Conservation (phyloP, 2,797 vertebrate genomes). For the Aphelocoma californica region DNA sequence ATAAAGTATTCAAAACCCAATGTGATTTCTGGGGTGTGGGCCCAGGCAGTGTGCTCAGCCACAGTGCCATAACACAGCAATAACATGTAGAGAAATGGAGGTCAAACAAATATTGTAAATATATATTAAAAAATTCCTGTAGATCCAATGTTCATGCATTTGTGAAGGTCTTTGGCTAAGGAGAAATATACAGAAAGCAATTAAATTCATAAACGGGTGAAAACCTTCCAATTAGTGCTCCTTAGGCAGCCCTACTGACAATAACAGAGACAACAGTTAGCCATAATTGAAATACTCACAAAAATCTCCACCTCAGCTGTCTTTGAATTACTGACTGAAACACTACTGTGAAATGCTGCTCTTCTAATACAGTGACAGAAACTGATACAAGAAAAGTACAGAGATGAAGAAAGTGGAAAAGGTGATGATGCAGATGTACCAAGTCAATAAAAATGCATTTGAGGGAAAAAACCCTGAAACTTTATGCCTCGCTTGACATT, state of each 20-base stretch:
- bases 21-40: rapidly evolving
- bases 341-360: neutral
- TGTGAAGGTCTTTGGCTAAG: neutral
- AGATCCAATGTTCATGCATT: neutral
- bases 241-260: neutral
- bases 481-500: neutral
- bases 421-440: neutral
- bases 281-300: conserved; percentile 20
- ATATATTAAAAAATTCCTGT: neutral
- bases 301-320: conserved; percentile 16
- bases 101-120: neutral
- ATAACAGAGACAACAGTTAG: neutral
- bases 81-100: neutral
- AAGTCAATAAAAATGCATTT: neutral
- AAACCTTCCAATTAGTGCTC: conserved; percentile 14
- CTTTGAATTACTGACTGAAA: conserved; percentile 30
- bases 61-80: rapidly evolving
- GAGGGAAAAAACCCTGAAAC: neutral
- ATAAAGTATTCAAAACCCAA: neutral
- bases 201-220: neutral
- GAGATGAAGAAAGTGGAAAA: neutral
- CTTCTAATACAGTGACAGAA: neutral
- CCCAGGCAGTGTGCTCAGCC: neutral
- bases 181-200: neutral
- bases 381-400: neutral